These are phyloP conservation scores for Leptopilina myrica DNA, from an alignment of 2,888 invertebrate species.

Conservation along the genomic window DNA sequence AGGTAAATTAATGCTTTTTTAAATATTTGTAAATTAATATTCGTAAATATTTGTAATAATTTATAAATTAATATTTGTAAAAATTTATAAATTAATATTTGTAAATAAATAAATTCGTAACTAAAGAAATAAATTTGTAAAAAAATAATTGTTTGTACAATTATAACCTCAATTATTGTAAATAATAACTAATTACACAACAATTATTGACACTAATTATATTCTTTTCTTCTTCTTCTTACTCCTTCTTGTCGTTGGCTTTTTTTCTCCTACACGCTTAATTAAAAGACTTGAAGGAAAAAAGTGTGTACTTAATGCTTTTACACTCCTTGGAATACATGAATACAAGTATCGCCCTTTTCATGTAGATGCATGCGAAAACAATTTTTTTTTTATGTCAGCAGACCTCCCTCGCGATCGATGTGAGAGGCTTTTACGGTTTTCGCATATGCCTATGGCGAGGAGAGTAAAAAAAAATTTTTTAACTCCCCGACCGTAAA, in stretches of 20 bases:
- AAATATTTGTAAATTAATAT: no score
- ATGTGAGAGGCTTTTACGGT: conserved; percentile 18
- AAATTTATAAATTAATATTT: no score
- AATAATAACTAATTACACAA: no score
- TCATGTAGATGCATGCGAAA: conserved; percentile 23
- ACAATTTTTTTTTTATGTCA: conserved; percentile 3
- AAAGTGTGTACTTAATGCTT: background rate
- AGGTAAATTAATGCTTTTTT: no score
- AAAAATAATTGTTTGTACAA: no score
- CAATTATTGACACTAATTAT: conserved; percentile 1
- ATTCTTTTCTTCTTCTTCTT: background rate
- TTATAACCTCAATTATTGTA: no score
- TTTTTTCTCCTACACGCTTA: background rate
- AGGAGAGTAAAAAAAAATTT: background rate
- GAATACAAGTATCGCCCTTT: background rate
- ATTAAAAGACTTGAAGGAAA: background rate
- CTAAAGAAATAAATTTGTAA: no score
- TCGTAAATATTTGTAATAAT: no score
- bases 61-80: no score
- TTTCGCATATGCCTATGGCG: background rate
- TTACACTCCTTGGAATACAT: background rate
- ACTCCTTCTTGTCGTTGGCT: no score
- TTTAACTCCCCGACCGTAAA: background rate
- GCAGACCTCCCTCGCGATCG: background rate
- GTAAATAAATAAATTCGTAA: no score